A percentile compares a stretch with the other conserved stretches of the same genome.
These are phyloP conservation scores for Apogon talboti DNA, from an alignment of 2,797 vertebrate genomes.

Conservation along the genomic window DNA sequence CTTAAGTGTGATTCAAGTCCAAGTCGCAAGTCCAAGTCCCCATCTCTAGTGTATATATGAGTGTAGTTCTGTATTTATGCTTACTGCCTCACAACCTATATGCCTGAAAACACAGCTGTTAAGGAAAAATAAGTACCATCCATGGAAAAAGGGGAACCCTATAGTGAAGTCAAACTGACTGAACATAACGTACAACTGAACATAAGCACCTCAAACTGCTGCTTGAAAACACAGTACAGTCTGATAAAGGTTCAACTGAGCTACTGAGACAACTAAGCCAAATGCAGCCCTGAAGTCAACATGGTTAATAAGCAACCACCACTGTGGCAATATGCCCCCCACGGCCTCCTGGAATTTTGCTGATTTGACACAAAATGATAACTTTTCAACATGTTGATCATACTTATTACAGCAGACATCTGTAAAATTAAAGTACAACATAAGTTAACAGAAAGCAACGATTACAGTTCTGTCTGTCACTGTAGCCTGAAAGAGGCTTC, in stretches of 20 bases:
- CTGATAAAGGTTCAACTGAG: slow-evolving; percentile 1
- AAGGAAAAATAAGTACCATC: slow-evolving; percentile 12
- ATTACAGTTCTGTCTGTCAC: slow-evolving; percentile 22
- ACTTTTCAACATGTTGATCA: slow-evolving; percentile 5
- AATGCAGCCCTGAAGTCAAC: slow-evolving; percentile 26
- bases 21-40: no score
- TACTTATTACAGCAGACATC: slow-evolving; percentile 20
- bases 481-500: slow-evolving; percentile 23
- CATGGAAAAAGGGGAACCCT: slow-evolving; percentile 14
- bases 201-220: slow-evolving; percentile 6
- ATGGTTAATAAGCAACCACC: slow-evolving; percentile 56
- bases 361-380: slow-evolving; percentile 11
- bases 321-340: slow-evolving; percentile 18
- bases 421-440: slow-evolving; percentile 14
- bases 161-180: not conserved
- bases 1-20: no score
- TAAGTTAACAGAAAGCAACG: slow-evolving; percentile 25
- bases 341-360: slow-evolving; percentile 17
- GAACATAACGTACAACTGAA: slow-evolving; percentile 1
- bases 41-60: no score
- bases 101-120: not conserved
- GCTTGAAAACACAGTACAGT: not conserved
- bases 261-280: not conserved
- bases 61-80: slow-evolving; percentile 19
- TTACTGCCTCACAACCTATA: slow-evolving; percentile 5